Base-by-base conservation (phyloP, 2,797 vertebrate species). In the Enteromius radiatus region DNA sequence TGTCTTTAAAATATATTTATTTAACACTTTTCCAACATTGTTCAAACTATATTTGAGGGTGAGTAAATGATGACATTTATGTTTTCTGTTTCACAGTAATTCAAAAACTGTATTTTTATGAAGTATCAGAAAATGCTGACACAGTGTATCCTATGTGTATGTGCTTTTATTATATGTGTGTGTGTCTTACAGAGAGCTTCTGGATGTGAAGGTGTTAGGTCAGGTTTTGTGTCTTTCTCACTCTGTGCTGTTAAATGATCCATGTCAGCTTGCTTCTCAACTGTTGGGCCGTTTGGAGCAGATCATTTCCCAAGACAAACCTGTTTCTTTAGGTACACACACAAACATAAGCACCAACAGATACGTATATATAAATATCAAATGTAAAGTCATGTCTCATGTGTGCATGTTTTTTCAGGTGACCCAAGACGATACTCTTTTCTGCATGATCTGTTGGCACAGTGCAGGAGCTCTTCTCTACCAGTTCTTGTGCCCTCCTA, bases 201-300 rank as follows among this genome's bases (percentile, higher is more conserved):
- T 87, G 82, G 94, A 94, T 47, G 89, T 94, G 69, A 68, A 87
- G 45, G 75, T 92, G 64, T 81, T 94, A 36, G 87, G 31, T 15
- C 91, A 91, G 65, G 89, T 91, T 54, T 90, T 95, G 49, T 81
- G 87, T 73, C 89, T 94, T 76, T 94, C 94, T 56, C 87, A 85
- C 28, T 28, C 77, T 0, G 90, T 93, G 59, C 86, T 94, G 33
- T 81, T 91, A 52, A 85, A 88, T 78, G 93, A 94, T 73, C 92
- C 94, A 5, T 91, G 91, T 85, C 93, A 95, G 80, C 85, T 94
- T 74, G 93, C 94, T 47, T 94, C 93, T 56, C 93, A 95, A 82
- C 89, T 95, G 15, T 74, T 87, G 65, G 93, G 93, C 6, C 90
- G 91, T 64, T 86, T 95, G 67, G 91, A 91, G 54, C 88, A 90